Base-by-base conservation (phyloP, 2,113 vertebrate species). In the Nanorana parkeri region DNA sequence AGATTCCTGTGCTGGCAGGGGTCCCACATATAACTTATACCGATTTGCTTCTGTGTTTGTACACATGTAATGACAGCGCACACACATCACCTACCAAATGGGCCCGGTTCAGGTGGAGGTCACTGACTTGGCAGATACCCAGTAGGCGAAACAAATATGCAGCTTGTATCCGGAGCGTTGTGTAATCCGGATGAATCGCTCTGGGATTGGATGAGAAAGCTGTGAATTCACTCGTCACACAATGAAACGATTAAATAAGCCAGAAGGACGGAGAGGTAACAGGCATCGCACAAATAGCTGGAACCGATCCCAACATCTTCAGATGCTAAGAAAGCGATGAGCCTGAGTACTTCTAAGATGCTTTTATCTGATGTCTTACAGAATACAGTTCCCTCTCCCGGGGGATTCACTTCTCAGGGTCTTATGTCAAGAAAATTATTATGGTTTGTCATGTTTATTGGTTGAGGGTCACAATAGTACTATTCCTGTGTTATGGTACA, bases 51-150 rank as follows among this genome's bases (percentile, higher is more conserved):
- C 77, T 60, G 65, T 79, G 77, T 61, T 69, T 79, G 78, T 80
- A 80, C 78, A 80, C 67, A 80, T 80, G 78, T 80, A 80, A 71
- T 80, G 78, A 69, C 55, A 80, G 66, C 78, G 51, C 28, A 80
- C n/a, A 80, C n/a, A 56, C 65, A 80, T 69, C 78, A 79, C 64
- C 77, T 69, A 79, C 54, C 66, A 36, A 79, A 68, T 69, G 64
- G 65, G 36, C 60, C n/a, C 60, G 66, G 29, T 68, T 79, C 66
- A 80, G 13, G 20, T 32, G 17, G 17, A 69, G 78, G 78, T 52
- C 78, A 69, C 20, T 15, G 67, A 51, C 32, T 69, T 80, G 66
- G 78, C 78, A 71, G 52, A 19, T 41, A 13, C 51, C 65, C 77
- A 79, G 47, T 26, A 78, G 41, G 21, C 19, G 21, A 10, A 29